Evolutionary conservation across 1,140 invertebrate species (phyloP), one percentile per base, ranked within the genome.

Genomic region (Eupristina koningsbergeri): DNA sequence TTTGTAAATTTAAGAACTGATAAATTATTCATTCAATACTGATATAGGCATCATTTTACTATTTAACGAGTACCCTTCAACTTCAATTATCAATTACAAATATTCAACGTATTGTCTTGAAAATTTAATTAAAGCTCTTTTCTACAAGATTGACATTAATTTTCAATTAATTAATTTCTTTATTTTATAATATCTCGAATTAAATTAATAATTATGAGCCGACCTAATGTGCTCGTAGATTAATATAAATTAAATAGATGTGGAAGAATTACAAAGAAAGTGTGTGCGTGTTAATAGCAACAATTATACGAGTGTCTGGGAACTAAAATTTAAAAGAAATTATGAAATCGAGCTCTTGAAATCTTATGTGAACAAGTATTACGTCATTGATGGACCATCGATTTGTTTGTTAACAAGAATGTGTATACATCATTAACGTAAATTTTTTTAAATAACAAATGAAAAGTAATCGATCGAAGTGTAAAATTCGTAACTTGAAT

Each of bases 21-120:
- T 85, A 85, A 81, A 85, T 81, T 85, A 71, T 81, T 85, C 73
- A 81, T 71, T 77, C 78, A 76, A 67, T 80, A 84, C 41, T 22
- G 47, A 80, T 79, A 41, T 53, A 69, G 34, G 61, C 36, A 15
- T 34, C 31, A 58, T 73, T 80, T 80, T 80, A 84, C 41, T 80
- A 53, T 58, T 83, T n/a, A 73, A 41, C 58, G 83, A 45, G 71
- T 64, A 64, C 69, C 78, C 80, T 84, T 67, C 0, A 29, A 76
- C 15, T 67, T 29, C 0, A 29, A 76, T 15, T 67, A 19, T 45
- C 31, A 64, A 73, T 26, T 26, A 67, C 64, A 6, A 80, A 63
- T 47, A 73, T 71, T 45, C 26, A 41, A 41, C 41, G 61, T 73
- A 34, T 39, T 63, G n/a, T 61, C 53, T 74, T 29, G 58, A 61